These are phyloP conservation scores for Buphagus erythrorhynchus DNA, from an alignment of 2,797 vertebrate species.

Conservation along the genomic window DNA sequence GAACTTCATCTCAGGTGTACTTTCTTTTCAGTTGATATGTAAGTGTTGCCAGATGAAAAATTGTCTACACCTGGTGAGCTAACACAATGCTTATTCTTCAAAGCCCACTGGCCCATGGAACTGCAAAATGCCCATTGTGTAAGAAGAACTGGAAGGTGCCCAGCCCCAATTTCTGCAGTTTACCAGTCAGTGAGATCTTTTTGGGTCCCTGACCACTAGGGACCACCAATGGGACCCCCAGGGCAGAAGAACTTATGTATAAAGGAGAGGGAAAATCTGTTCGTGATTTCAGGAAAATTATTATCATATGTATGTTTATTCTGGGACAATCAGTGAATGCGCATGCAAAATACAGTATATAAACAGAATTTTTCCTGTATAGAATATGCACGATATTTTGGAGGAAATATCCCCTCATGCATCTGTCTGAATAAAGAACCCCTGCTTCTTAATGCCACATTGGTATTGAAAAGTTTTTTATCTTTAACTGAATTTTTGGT, in stretches of 20 bases:
- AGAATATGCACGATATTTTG: rapidly evolving
- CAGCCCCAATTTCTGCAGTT: background rate
- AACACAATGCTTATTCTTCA: background rate
- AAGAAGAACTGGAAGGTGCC: background rate
- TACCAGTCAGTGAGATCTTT: background rate
- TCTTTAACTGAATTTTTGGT: background rate
- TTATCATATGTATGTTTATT: background rate
- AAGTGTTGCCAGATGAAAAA: background rate
- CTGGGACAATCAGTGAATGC: background rate
- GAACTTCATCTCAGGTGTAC: background rate
- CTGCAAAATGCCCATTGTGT: background rate
- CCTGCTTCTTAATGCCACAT: background rate
- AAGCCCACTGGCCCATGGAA: background rate
- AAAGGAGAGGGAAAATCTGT: background rate
- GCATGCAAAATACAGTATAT: background rate
- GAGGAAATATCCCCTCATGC: rapidly evolving
- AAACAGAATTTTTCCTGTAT: background rate
- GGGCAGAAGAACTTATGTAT: too few relatives aligned
- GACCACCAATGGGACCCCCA: background rate
- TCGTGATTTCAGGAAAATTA: background rate
- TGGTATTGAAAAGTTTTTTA: background rate
- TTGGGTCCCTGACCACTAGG: background rate
- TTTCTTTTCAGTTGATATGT: background rate
- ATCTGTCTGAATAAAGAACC: background rate
- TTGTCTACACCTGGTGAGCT: background rate